Conservation (phyloP, 2,888 invertebrate genomes). For the Leptinotarsa peninsularis region DNA sequence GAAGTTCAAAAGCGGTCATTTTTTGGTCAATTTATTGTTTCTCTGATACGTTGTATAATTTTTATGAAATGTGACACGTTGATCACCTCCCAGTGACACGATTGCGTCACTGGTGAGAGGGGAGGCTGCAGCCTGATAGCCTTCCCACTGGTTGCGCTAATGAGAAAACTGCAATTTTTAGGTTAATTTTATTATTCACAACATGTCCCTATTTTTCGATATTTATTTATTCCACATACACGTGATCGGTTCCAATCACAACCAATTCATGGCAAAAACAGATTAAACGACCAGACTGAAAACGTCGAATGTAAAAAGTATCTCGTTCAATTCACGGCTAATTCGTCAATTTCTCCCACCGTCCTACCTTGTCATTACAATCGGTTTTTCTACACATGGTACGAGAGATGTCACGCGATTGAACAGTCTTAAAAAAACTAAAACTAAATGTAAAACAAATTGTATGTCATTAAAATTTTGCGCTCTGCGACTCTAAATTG, state of each 20-base stretch:
- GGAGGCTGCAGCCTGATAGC: too few relatives aligned
- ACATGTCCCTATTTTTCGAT: neutral
- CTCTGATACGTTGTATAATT: too few relatives aligned
- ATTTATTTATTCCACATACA: neutral
- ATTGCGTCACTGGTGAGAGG: too few relatives aligned
- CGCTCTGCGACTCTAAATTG: constrained; percentile 65
- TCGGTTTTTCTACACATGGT: constrained; percentile 43
- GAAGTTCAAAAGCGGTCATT: too few relatives aligned
- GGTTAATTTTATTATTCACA: neutral
- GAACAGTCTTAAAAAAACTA: constrained; percentile 48
- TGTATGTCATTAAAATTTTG: constrained; percentile 66
- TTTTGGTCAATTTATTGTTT: too few relatives aligned
- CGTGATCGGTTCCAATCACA: neutral
- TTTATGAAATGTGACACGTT: too few relatives aligned
- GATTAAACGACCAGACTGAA: neutral
- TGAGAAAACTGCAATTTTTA: neutral
- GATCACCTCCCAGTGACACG: too few relatives aligned
- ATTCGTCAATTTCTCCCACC: constrained; percentile 56
- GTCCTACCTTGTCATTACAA: constrained; percentile 37
- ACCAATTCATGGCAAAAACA: neutral
- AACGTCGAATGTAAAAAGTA: constrained; percentile 24
- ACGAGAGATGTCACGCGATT: constrained; percentile 56
- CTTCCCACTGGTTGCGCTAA: too few relatives aligned
- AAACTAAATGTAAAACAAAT: constrained; percentile 63
- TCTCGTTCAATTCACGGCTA: constrained; percentile 51